Conservation (phyloP, 2,888 invertebrate genomes). For the Thysanoteuthis rhombus region DNA sequence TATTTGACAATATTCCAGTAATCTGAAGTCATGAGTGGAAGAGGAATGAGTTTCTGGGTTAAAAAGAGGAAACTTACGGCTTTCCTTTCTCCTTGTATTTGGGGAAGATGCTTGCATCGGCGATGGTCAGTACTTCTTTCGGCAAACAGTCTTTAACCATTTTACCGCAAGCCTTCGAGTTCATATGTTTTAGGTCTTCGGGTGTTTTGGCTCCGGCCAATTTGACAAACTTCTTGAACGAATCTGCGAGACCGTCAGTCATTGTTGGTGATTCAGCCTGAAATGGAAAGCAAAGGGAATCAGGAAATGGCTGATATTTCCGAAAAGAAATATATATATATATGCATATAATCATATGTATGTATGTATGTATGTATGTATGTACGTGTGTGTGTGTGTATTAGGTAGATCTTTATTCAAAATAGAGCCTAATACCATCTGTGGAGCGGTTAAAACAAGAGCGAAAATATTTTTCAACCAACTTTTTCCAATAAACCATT, state of each 20-base stretch:
- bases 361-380: no score
- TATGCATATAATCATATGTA: no score
- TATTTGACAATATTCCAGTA: not conserved
- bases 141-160: constrained; percentile 39
- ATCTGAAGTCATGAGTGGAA: not conserved
- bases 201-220: constrained; percentile 27
- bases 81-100: constrained; percentile 33
- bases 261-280: not conserved
- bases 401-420: no score
- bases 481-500: no score
- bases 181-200: constrained; percentile 38
- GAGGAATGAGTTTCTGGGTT: not conserved
- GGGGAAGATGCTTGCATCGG: constrained; percentile 47
- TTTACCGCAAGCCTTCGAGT: constrained; percentile 40
- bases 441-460: no score
- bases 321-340: no score
- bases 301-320: no score
- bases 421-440: no score
- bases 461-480: no score
- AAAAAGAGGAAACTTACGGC: not conserved
- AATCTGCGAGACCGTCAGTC: not conserved
- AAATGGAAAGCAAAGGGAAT: not conserved
- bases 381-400: no score
- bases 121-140: constrained; percentile 36
- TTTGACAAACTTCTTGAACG: constrained; percentile 22